Evolutionary conservation across 2,888 invertebrate genomes (phyloP), one percentile per base, ranked within the genome.

Genomic region (Drosophila prolongata): DNA sequence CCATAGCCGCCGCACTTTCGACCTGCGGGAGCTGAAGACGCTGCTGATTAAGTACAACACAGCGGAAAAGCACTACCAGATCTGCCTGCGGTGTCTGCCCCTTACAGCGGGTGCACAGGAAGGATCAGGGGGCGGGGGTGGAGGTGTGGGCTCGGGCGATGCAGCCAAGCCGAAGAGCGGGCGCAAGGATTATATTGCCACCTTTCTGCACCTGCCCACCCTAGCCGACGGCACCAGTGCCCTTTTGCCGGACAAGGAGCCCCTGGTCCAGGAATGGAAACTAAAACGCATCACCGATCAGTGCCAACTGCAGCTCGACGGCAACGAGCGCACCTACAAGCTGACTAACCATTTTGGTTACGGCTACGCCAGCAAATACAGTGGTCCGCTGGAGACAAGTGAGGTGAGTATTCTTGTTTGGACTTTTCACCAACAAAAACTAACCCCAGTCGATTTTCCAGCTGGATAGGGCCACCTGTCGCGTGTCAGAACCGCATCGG

Each of bases 201-300:
- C 80, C 16, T 80, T 83, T 35, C 70, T 86, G 8, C 79, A 75
- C 19, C 68, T 79, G 24, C 69, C 75, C 11, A 30, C 66, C 30
- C 59, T 77, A 44, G 27, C 70, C 38, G 74, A 75, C 14, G 68
- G 58, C 14, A 42, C 53, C 30, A 30, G 42, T 35, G 24, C 38
- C 44, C 46, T 53, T 6, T 19, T 71, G 67, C 61, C 74, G 47
- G 57, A 70, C 43, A 75, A 78, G 52, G 79, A 64, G 6, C 58
- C 37, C 11, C 16, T 78, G 1, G 70, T 74, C 11, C 70, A 75
- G 13, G 76, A 90, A 42, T 87, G 86, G 84, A 89, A 87, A 50
- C 72, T 92, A 8, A 86, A 80, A 52, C 87, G 90, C 54, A 90
- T 91, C 55, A 92, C 91, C 37, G 90, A 92, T 35, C 83, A 81